Evolutionary conservation across 2,888 invertebrate genomes (phyloP).

Genomic region (Podotricha telesiphe): DNA sequence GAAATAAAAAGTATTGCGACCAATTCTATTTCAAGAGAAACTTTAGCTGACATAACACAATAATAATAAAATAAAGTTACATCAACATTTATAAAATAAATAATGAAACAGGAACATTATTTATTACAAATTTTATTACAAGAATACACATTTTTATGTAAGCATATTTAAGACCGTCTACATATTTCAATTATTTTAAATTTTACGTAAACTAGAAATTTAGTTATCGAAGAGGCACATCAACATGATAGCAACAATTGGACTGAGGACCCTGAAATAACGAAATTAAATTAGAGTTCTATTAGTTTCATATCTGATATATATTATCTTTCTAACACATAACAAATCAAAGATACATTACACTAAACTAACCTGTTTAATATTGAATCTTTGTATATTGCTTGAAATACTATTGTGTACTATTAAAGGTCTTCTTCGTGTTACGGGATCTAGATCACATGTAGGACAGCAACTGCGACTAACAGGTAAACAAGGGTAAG

Average conservation of each 20-base stretch:
- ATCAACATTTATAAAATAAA: too few species aligned
- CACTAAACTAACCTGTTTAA: slow-evolving; percentile 3
- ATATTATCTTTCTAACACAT: neutral
- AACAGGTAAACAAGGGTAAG: slow-evolving; percentile 78
- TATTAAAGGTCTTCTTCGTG: slow-evolving; percentile 82
- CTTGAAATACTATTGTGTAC: slow-evolving; percentile 81
- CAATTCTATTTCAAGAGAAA: too few species aligned
- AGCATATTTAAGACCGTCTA: neutral
- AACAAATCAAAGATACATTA: too few species aligned
- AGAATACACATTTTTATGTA: neutral
- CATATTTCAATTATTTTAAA: neutral
- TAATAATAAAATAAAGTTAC: too few species aligned
- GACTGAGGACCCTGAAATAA: slow-evolving; percentile 61
- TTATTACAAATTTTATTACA: neutral
- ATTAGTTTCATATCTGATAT: too few species aligned
- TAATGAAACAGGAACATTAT: neutral
- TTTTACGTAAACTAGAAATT: neutral
- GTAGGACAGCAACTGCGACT: slow-evolving; percentile 72
- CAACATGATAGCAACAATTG: slow-evolving; percentile 56
- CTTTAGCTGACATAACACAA: too few species aligned
- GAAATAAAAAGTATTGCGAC: neutral
- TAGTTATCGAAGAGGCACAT: slow-evolving; percentile 59
- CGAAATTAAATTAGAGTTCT: slow-evolving; percentile 9
- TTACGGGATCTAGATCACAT: slow-evolving; percentile 80
- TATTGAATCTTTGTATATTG: slow-evolving; percentile 47